These are phyloP conservation scores for Albula glossodonta DNA, from an alignment of 2,113 vertebrate species.

Conservation along the genomic window DNA sequence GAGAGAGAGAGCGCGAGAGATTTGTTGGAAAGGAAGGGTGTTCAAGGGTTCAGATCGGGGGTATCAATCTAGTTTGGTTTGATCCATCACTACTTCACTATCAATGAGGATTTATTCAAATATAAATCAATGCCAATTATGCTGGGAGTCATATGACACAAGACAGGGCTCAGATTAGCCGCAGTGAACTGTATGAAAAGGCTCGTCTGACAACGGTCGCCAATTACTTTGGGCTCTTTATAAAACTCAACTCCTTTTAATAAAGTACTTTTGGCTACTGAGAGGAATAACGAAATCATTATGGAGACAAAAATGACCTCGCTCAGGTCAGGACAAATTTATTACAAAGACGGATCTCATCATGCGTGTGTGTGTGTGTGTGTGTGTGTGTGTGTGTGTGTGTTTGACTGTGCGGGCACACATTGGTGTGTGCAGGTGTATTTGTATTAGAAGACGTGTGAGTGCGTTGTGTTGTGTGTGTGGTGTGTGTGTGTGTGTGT, in stretches of 20 bases:
- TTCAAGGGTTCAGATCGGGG: too few species aligned
- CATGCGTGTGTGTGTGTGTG: neutral
- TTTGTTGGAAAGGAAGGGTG: too few species aligned
- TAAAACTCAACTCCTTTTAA: neutral
- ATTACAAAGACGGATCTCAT: neutral
- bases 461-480: too few species aligned
- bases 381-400: neutral
- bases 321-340: neutral
- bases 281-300: neutral
- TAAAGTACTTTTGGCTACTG: neutral
- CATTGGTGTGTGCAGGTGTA: too few species aligned
- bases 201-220: neutral
- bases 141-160: neutral
- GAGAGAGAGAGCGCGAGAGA: neutral
- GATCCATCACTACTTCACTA: neutral
- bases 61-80: too few species aligned
- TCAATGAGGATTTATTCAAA: neutral
- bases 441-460: too few species aligned
- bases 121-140: neutral
- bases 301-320: neutral
- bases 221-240: neutral
- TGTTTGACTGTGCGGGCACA: neutral
- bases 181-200: neutral
- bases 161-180: neutral
- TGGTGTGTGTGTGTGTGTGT: too few species aligned